phyloP scores from a whole-genome alignment of 1,140 invertebrate genomes.

The Drosophila malerkotliana region DNA sequence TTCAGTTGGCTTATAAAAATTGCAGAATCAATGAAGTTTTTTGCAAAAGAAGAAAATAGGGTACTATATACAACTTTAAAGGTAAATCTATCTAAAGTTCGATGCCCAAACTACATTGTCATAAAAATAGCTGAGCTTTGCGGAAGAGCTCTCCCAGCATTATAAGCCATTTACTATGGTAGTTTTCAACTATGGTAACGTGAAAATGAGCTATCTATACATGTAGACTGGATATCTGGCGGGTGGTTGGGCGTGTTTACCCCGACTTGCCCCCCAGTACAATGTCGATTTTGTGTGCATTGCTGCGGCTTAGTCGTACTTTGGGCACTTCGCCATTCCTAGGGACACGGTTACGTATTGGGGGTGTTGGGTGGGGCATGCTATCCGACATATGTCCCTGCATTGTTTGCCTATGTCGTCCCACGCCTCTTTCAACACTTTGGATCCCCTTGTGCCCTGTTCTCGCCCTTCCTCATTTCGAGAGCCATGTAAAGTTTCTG shows the following conservation, averaged over 20 bases:
- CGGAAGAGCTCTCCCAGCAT: conserved; percentile 17
- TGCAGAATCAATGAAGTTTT: background rate
- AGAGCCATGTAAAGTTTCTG: conserved; percentile 31
- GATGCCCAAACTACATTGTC: conserved; percentile 18
- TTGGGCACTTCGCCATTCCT: conserved; percentile 4
- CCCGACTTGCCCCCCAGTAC: conserved; percentile 12
- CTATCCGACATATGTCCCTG: conserved; percentile 20
- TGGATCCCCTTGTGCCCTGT: background rate
- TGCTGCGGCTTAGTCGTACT: conserved; percentile 51
- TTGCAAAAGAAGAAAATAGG: too few species aligned
- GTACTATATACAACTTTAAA: too few species aligned
- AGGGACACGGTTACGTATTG: conserved; percentile 5
- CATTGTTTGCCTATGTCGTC: conserved; percentile 25
- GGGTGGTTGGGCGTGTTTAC: conserved; percentile 7
- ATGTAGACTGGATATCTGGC: conserved; percentile 6
- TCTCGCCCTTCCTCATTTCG: background rate
- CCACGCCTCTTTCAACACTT: background rate
- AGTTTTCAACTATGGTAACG: conserved; percentile 25
- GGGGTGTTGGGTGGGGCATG: background rate
- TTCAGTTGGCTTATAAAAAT: conserved; percentile 1
- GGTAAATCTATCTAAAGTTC: conserved; percentile 5
- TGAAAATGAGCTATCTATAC: conserved; percentile 60
- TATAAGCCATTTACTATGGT: conserved; percentile 40
- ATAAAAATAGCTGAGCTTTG: background rate
- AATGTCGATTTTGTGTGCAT: conserved; percentile 47